Evolutionary conservation across 2,888 invertebrate genomes (phyloP), one percentile per base, ranked within the genome.

Genomic region (Drepana falcataria): DNA sequence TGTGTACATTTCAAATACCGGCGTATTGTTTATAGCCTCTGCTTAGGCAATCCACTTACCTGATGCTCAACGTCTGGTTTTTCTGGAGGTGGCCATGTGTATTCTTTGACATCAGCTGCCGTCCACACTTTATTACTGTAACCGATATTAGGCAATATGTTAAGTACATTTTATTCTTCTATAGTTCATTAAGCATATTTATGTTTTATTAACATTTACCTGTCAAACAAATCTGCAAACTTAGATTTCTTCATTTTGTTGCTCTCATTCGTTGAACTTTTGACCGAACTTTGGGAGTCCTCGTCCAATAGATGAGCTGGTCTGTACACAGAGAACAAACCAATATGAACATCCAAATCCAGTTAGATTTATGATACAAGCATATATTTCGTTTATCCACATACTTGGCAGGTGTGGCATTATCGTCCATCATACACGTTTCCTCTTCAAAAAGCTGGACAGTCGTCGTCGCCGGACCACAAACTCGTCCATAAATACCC

Each of bases 51-150:
- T 21, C 21, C 21, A 21, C 21, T 49, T 70, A 90, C 90, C 83
- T 86, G 88, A 53, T 75, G 77, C 55, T 85, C 83, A n/a, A 65
- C 75, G 60, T 79, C 77, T 47, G 75, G 64, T 51, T 66, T 76
- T 40, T 83, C 85, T 75, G 89, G 93, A 40, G 93, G 92, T 4
- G 97, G 97, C 99, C 99, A 99, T 72, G 95, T 96, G 79, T 99
- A 99, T 81, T 99, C 98, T 58, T 96, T 97, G 53, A 99, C 93
- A 79, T 96, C 96, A 54, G 96, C 96, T 21, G 97, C 97, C 34
- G 95, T 95, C 76, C 95, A 94, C 51, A 93, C 91, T 72, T 92
- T 92, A 69, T 83, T 89, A 71, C 91, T 91, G 79, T 9, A 82
- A 85, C 57, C 49, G 61, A 21, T 21, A 21, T 21, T 1, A 21